Evolutionary conservation across 1,140 invertebrate genomes (phyloP).

Genomic region (Diabrotica virgifera): DNA sequence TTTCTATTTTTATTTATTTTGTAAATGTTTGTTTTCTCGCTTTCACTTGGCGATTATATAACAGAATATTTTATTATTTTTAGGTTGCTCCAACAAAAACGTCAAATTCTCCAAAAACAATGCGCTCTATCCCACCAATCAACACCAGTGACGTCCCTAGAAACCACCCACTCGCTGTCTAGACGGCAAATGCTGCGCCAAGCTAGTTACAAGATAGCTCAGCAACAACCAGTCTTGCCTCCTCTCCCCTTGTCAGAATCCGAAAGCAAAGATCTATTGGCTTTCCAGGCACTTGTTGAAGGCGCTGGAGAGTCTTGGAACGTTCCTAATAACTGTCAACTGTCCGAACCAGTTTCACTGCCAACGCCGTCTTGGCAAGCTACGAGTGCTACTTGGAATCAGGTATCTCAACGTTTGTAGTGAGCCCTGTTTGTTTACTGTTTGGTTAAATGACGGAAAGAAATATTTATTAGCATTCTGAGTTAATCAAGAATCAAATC

Average conservation of each 20-base stretch:
- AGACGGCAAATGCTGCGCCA: conserved; percentile 72
- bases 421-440: conserved; percentile 7
- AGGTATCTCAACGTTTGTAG: conserved; percentile 47
- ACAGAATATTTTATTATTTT: neutral
- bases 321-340: conserved; percentile 59
- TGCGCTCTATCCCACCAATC: conserved; percentile 59
- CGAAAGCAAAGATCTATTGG: conserved; percentile 58
- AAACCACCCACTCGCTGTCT: conserved; percentile 46
- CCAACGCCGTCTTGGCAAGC: conserved; percentile 41
- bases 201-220: conserved; percentile 75
- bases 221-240: conserved; percentile 64
- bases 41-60: too few species aligned
- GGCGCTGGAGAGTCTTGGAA: conserved; percentile 54
- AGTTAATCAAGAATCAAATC: too few species aligned
- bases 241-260: conserved; percentile 54
- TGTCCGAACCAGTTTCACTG: conserved; percentile 49
- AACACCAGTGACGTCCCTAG: conserved; percentile 40
- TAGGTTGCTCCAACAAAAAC: conserved; percentile 72
- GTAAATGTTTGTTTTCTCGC: too few species aligned
- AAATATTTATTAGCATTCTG: too few species aligned
- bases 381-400: conserved; percentile 43
- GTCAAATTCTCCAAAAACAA: conserved; percentile 78
- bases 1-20: too few species aligned
- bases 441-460: too few species aligned
- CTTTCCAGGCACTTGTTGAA: conserved; percentile 53